Conservation (phyloP, 1,140 invertebrate species). For the Galleria mellonella region DNA sequence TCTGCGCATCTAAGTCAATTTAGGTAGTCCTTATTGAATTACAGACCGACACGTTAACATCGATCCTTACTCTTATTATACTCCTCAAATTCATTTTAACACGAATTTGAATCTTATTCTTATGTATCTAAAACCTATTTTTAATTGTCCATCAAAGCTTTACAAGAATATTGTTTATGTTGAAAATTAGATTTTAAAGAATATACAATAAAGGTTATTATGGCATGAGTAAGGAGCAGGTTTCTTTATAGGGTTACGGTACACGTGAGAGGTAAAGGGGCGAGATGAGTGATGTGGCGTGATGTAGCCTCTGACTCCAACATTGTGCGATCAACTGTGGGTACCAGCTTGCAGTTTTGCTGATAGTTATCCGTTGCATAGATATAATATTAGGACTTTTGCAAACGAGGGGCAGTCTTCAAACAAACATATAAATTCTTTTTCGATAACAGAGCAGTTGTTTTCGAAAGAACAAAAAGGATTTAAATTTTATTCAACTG, state of each 20-base stretch:
- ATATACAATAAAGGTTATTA: constrained; percentile 8
- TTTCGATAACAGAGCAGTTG: too few relatives aligned
- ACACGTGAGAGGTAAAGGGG: constrained; percentile 43
- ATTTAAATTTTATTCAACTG: too few relatives aligned
- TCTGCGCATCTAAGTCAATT: constrained; percentile 63
- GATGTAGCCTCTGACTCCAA: constrained; percentile 49
- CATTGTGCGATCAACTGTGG: constrained; percentile 36
- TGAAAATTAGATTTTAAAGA: constrained; percentile 9
- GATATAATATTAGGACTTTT: too few relatives aligned
- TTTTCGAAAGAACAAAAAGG: too few relatives aligned
- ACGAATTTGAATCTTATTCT: constrained; percentile 19
- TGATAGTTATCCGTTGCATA: too few relatives aligned
- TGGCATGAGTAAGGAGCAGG: background rate
- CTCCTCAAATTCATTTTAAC: constrained; percentile 4
- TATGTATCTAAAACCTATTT: constrained; percentile 13
- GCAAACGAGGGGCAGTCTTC: too few relatives aligned
- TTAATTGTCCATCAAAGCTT: background rate
- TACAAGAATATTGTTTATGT: background rate
- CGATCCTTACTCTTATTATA: constrained; percentile 27
- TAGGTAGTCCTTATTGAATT: constrained; percentile 65
- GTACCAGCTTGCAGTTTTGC: constrained; percentile 7
- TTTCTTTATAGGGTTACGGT: constrained; percentile 24
- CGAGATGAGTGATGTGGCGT: constrained; percentile 56
- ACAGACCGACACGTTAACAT: constrained; percentile 55
- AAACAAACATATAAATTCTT: too few relatives aligned